Evolutionary conservation across 2,797 vertebrate species (phyloP).

Genomic region (Linurgus olivaceus): DNA sequence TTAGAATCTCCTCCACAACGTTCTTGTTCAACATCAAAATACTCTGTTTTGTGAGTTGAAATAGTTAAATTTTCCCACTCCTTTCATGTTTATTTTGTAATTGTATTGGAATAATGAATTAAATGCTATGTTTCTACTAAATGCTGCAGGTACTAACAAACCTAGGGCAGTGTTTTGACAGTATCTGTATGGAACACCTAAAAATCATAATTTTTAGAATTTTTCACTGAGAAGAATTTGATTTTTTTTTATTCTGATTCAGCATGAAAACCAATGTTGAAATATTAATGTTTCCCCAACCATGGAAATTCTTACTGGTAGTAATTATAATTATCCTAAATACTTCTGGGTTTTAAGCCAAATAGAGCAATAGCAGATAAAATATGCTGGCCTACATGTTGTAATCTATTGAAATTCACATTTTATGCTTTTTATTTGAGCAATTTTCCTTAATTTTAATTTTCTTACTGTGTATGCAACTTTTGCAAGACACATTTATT

Average conservation of each 20-base stretch:
- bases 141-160: not conserved
- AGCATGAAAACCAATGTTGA: not conserved
- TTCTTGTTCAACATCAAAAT: not conserved
- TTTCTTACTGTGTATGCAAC: not conserved
- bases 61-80: not conserved
- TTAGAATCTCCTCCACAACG: not conserved
- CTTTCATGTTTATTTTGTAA: not conserved
- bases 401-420: not conserved
- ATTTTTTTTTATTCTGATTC: not conserved
- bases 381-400: not conserved
- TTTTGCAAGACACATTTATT: not conserved
- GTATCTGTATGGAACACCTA: not conserved
- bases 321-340: constrained; percentile 25
- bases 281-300: not conserved
- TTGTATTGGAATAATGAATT: not conserved
- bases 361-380: not conserved
- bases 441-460: constrained; percentile 8
- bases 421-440: not conserved
- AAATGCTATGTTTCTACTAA: not conserved
- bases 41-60: not conserved
- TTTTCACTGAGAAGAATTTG: not conserved
- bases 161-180: not conserved
- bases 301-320: not conserved
- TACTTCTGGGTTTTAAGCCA: constrained; percentile 7
- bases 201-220: not conserved